A percentile compares a stretch with the other conserved stretches of the same genome.
Conservation (phyloP, 2,888 invertebrate species). For the Apomyelois bistriatella region DNA sequence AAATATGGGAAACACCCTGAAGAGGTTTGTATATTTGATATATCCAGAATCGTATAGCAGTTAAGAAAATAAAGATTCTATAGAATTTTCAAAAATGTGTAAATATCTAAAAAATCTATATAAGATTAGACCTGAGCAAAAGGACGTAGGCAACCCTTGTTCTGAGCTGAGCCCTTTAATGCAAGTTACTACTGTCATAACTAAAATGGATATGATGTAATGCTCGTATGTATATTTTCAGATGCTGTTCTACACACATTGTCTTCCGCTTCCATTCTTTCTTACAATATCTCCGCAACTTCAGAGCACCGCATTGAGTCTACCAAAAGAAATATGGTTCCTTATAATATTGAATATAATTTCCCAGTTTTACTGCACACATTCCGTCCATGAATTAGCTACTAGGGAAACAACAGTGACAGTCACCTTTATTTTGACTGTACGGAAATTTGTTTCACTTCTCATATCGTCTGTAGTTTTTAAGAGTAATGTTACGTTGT, state of each 20-base stretch:
- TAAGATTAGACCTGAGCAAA: too few species aligned
- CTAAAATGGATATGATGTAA: neutral
- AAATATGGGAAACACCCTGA: conserved; percentile 70
- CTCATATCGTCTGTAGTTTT: conserved; percentile 63
- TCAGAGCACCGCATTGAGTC: conserved; percentile 30
- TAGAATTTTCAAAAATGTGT: too few species aligned
- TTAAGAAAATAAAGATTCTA: too few species aligned
- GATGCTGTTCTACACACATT: conserved; percentile 71
- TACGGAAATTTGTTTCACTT: conserved; percentile 64
- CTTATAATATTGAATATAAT: conserved; percentile 50
- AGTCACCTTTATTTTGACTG: conserved; percentile 63
- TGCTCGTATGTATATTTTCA: conserved; percentile 33
- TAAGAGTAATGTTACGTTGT: conserved; percentile 62
- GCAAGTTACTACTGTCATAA: too few species aligned
- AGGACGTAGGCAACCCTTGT: too few species aligned
- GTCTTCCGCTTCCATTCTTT: conserved; percentile 60
- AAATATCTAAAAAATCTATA: too few species aligned
- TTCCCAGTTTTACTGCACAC: conserved; percentile 61
- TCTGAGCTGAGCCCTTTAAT: too few species aligned
- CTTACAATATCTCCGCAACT: conserved; percentile 52
- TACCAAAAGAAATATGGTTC: conserved; percentile 47
- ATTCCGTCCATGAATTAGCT: conserved; percentile 62
- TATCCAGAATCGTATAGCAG: too few species aligned
- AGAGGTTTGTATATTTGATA: conserved; percentile 48
- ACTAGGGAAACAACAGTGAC: conserved; percentile 64